Percentiles rank a stretch among this genome's conserved stretches.
Evolutionary conservation across 2,888 invertebrate species (phyloP).

Genomic region (Luperina testacea): DNA sequence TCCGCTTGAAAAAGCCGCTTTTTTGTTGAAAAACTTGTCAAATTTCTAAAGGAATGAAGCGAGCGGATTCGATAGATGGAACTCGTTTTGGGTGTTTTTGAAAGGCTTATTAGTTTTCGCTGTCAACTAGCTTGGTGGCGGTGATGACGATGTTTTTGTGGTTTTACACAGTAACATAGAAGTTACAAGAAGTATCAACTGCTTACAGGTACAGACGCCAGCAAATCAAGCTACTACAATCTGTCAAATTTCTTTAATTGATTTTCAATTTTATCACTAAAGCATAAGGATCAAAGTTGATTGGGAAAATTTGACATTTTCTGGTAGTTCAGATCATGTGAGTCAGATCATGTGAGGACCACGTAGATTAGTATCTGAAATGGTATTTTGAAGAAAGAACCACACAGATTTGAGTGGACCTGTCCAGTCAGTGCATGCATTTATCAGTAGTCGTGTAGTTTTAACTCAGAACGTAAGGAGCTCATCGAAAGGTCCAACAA

Average conservation of each 20-base stretch:
- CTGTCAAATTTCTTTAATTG: no score
- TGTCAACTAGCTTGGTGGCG: not conserved
- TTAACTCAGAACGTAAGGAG: not conserved
- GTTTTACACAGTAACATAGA: not conserved
- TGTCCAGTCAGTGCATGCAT: not conserved
- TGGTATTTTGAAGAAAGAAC: no score
- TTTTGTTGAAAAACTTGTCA: conserved; percentile 42
- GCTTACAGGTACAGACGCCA: not conserved
- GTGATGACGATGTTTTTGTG: not conserved
- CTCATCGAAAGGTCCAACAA: not conserved
- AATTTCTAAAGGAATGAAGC: conserved; percentile 47
- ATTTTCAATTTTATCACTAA: no score
- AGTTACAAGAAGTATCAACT: not conserved
- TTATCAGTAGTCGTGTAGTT: not conserved
- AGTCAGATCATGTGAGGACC: no score
- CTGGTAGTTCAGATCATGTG: no score
- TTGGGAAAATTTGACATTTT: no score
- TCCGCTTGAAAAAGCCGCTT: conserved; percentile 39
- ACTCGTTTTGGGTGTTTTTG: conserved; percentile 33
- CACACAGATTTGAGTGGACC: no score
- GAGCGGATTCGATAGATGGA: conserved; percentile 27
- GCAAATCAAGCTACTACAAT: no score
- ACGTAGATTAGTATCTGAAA: not conserved
- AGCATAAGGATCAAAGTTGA: no score
- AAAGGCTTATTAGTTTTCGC: conserved; percentile 25